These are phyloP conservation scores for Dexiosoma caninum DNA, from an alignment of 2,888 invertebrate genomes.

Conservation along the genomic window DNA sequence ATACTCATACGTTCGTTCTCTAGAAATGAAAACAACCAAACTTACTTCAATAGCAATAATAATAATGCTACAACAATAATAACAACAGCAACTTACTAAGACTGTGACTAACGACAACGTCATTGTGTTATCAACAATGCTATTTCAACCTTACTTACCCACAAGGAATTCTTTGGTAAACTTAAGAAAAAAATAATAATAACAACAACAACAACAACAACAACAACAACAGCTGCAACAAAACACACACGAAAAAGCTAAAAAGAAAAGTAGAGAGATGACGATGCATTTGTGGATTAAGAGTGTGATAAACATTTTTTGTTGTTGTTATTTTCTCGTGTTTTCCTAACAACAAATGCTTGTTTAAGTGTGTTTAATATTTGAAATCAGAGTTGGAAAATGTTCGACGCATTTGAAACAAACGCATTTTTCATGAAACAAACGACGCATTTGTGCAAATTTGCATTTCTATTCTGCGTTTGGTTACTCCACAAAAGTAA, in stretches of 20 bases:
- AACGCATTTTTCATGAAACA: too few relatives aligned
- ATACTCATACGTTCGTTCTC: slow-evolving; percentile 13
- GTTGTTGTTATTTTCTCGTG: slow-evolving; percentile 27
- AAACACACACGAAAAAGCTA: not conserved
- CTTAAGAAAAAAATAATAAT: slow-evolving; percentile 33
- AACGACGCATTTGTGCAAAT: too few relatives aligned
- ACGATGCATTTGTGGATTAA: slow-evolving; percentile 61
- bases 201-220: slow-evolving; percentile 31
- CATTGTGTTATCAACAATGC: slow-evolving; percentile 64
- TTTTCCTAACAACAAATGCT: not conserved
- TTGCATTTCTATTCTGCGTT: too few relatives aligned
- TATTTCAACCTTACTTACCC: slow-evolving; percentile 65
- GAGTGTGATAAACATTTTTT: slow-evolving; percentile 63
- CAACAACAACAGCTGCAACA: slow-evolving; percentile 19
- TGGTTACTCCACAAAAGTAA: too few relatives aligned
- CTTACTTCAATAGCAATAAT: slow-evolving; percentile 25
- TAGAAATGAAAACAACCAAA: slow-evolving; percentile 33
- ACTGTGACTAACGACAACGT: slow-evolving; percentile 64
- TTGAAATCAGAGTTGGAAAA: slow-evolving; percentile 3
- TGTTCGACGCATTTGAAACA: too few relatives aligned
- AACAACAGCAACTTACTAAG: slow-evolving; percentile 43
- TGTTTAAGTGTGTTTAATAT: not conserved
- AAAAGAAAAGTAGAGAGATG: slow-evolving; percentile 49
- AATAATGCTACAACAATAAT: slow-evolving; percentile 29
- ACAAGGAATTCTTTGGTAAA: slow-evolving; percentile 64